A percentile compares a stretch with the other conserved stretches of the same genome.
These are phyloP conservation scores for Drosophila neotestacea DNA, from an alignment of 2,888 invertebrate genomes.

Conservation along the genomic window DNA sequence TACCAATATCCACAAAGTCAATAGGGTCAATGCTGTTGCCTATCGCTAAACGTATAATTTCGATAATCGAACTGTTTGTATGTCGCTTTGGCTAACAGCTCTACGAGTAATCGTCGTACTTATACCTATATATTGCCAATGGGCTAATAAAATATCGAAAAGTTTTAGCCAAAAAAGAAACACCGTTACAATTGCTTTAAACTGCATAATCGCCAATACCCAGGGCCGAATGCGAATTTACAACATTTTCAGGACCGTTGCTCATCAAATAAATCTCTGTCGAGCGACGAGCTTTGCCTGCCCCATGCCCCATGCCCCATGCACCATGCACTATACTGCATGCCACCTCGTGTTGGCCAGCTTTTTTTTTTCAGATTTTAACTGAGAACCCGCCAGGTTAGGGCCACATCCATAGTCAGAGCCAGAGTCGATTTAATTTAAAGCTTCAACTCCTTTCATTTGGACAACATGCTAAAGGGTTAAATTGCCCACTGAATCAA, in stretches of 20 bases:
- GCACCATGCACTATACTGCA: constrained; percentile 11
- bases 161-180: constrained; percentile 39
- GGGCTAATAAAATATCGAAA: constrained; percentile 37
- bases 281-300: constrained; percentile 60
- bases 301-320: constrained; percentile 2
- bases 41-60: constrained; percentile 48
- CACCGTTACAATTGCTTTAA: constrained; percentile 66
- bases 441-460: constrained; percentile 79
- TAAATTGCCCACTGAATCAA: constrained; percentile 85
- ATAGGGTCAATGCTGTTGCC: constrained; percentile 42
- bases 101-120: constrained; percentile 9
- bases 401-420: constrained; percentile 16
- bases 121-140: constrained; percentile 24
- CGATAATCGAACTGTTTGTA: constrained; percentile 48
- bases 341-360: constrained; percentile 24
- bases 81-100: constrained; percentile 30
- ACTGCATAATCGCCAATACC: constrained; percentile 63
- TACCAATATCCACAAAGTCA: constrained; percentile 26
- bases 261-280: constrained; percentile 80
- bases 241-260: constrained; percentile 51
- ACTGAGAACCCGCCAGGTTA: constrained; percentile 19
- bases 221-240: constrained; percentile 55
- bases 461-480: constrained; percentile 84
- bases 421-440: constrained; percentile 75
- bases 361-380: constrained; percentile 20